These are phyloP conservation scores for Podarcis siculus DNA, from an alignment of 2,797 vertebrate species.

Conservation along the genomic window DNA sequence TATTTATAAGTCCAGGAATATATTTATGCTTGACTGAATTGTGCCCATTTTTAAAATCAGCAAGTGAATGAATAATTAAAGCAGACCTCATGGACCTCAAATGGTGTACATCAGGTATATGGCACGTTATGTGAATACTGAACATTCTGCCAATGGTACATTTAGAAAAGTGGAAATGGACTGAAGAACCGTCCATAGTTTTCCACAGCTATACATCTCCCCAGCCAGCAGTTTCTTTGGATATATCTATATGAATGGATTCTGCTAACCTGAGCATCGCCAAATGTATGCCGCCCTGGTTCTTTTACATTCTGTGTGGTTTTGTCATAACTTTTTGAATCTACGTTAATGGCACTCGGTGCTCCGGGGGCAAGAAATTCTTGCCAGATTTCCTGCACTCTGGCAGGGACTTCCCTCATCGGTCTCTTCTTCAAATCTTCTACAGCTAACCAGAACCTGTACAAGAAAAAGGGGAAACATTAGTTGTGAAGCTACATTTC, in stretches of 20 bases:
- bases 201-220: slow-evolving; percentile 1
- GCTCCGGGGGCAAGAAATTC: slow-evolving; percentile 95
- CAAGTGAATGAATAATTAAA: not conserved
- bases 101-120: not conserved
- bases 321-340: slow-evolving; percentile 97
- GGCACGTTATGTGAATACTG: not conserved
- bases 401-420: slow-evolving; percentile 90
- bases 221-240: not conserved
- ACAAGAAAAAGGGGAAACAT: not conserved
- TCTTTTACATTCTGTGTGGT: slow-evolving; percentile 97
- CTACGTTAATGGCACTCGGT: slow-evolving; percentile 95
- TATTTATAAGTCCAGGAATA: not conserved
- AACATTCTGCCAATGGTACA: not conserved
- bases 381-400: slow-evolving; percentile 97
- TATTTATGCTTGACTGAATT: not conserved
- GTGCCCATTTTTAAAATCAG: not conserved
- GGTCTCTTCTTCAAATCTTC: slow-evolving; percentile 96
- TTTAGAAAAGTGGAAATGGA: not conserved
- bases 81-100: not conserved
- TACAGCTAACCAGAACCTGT: slow-evolving; percentile 96
- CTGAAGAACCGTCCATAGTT: not conserved
- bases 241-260: not conserved
- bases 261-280: slow-evolving; percentile 91
- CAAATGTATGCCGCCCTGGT: slow-evolving; percentile 93
- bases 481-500: not conserved